Percentiles rank a stretch among this genome's conserved stretches.
These are phyloP conservation scores for Neocrepidodera transversa DNA, from an alignment of 2,888 invertebrate species.

Conservation along the genomic window DNA sequence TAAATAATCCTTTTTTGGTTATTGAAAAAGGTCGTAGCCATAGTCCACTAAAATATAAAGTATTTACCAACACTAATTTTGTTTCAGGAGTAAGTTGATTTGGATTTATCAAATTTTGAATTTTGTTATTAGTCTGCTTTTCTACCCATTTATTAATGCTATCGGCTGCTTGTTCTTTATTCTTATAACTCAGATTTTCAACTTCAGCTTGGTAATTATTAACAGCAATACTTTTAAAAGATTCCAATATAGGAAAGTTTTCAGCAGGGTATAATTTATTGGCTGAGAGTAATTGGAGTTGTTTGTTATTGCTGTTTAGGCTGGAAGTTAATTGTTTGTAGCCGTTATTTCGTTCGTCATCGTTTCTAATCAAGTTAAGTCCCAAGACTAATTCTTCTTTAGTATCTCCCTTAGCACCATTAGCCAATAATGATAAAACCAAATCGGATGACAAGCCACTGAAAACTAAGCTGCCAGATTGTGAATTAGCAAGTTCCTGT, in stretches of 20 bases:
- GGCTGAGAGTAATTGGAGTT: slow-evolving; percentile 44
- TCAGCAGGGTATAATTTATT: slow-evolving; percentile 69
- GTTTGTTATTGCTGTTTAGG: slow-evolving; percentile 33
- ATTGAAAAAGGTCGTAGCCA: slow-evolving; percentile 46
- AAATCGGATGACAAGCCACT: slow-evolving; percentile 50
- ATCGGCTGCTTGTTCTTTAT: slow-evolving; percentile 40
- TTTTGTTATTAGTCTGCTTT: slow-evolving; percentile 54
- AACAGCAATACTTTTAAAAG: slow-evolving; percentile 65
- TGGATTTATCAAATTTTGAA: slow-evolving; percentile 49
- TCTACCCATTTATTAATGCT: slow-evolving; percentile 45
- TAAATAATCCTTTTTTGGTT: slow-evolving; percentile 47
- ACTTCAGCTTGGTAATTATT: slow-evolving; percentile 52
- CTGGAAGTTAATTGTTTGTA: slow-evolving; percentile 29
- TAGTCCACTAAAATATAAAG: slow-evolving; percentile 54
- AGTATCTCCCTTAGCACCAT: slow-evolving; percentile 50
- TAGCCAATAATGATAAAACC: slow-evolving; percentile 46
- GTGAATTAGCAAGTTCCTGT: slow-evolving; percentile 41
- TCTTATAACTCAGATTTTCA: slow-evolving; percentile 55
- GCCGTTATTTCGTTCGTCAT: slow-evolving; percentile 35
- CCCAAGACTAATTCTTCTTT: slow-evolving; percentile 40
- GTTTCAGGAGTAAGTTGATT: slow-evolving; percentile 43
- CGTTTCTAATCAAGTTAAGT: slow-evolving; percentile 36
- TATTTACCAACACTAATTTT: slow-evolving; percentile 53
- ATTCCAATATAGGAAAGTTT: slow-evolving; percentile 62
- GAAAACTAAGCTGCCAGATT: slow-evolving; percentile 44